These are phyloP conservation scores for Propsilocerus akamusi DNA, from an alignment of 1,140 invertebrate genomes.

Conservation along the genomic window DNA sequence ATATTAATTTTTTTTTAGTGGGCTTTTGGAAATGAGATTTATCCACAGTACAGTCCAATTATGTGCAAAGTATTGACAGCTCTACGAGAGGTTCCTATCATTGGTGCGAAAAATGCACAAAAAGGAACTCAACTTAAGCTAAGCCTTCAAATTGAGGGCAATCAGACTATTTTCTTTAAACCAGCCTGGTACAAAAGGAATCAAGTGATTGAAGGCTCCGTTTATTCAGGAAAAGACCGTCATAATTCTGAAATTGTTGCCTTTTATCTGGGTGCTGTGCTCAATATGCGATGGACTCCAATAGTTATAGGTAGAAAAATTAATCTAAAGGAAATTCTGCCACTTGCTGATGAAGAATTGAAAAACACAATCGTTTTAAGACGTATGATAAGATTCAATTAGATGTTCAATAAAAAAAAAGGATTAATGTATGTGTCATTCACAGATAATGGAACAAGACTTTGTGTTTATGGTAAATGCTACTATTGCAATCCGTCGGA, in stretches of 20 bases:
- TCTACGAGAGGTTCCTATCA: conserved; percentile 47
- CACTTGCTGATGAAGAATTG: conserved; percentile 43
- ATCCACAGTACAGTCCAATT: conserved; percentile 37
- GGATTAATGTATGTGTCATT: conserved; percentile 8
- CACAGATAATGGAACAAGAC: conserved; percentile 26
- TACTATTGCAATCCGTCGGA: conserved; percentile 68
- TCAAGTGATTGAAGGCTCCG: conserved; percentile 53
- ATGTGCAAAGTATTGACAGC: conserved; percentile 51
- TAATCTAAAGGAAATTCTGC: conserved; percentile 54
- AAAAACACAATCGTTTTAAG: conserved; percentile 33
- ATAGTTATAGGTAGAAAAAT: conserved; percentile 59
- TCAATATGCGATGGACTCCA: conserved; percentile 61
- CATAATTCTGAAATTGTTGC: conserved; percentile 89
- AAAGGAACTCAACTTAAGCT: conserved; percentile 85
- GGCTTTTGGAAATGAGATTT: conserved; percentile 42
- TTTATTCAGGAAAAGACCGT: conserved; percentile 77
- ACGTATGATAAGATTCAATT: conserved; percentile 14
- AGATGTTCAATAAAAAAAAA: background rate
- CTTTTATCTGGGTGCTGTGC: conserved; percentile 70
- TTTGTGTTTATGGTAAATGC: conserved; percentile 80
- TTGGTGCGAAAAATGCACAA: conserved; percentile 49
- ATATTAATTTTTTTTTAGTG: conserved; percentile 32
- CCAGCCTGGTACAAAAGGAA: conserved; percentile 71
- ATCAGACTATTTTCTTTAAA: conserved; percentile 72
- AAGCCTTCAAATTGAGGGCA: conserved; percentile 52